Percentiles rank a stretch among this genome's conserved stretches.
phyloP scores from a whole-genome alignment of 2,113 vertebrate species.

The Pluvianellus socialis region DNA sequence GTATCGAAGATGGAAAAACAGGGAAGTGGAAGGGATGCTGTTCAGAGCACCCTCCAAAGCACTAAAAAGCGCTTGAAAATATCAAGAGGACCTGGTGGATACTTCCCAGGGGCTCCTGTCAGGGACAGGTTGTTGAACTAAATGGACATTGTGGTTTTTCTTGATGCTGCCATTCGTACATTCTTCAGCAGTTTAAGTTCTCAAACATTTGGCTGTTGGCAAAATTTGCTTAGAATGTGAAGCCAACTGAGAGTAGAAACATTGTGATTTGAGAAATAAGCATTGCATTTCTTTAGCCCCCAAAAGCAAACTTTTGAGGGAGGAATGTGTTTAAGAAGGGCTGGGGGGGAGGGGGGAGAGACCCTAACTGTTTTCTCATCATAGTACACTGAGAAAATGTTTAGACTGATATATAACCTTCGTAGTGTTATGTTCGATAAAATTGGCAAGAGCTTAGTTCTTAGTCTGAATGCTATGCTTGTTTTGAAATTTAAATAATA shows the following conservation, averaged over 20 bases:
- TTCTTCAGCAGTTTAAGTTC: not conserved
- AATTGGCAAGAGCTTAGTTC: constrained; percentile 35
- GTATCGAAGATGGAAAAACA: not conserved
- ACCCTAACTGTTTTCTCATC: constrained; percentile 48
- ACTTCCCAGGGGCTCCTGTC: not conserved
- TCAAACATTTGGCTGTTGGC: not conserved
- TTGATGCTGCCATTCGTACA: not conserved
- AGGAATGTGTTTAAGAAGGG: constrained; percentile 7
- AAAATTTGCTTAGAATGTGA: not conserved
- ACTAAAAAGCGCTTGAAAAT: not conserved
- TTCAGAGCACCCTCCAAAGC: not conserved
- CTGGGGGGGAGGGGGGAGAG: not conserved
- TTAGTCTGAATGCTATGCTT: constrained; percentile 71
- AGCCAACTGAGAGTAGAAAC: not conserved
- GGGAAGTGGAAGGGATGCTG: not conserved
- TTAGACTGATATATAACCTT: constrained; percentile 51
- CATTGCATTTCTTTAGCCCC: not conserved
- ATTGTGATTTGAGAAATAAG: not conserved
- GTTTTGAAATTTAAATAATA: constrained; percentile 79
- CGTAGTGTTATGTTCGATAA: constrained; percentile 43
- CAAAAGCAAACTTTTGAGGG: not conserved
- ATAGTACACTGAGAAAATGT: constrained; percentile 59
- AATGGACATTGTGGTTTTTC: not conserved
- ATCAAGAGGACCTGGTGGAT: not conserved
- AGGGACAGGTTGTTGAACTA: not conserved